Evolutionary conservation across 53 echinoderm and acorn worm species (phyloP).

Genomic region (Glandiceps talaboti): DNA sequence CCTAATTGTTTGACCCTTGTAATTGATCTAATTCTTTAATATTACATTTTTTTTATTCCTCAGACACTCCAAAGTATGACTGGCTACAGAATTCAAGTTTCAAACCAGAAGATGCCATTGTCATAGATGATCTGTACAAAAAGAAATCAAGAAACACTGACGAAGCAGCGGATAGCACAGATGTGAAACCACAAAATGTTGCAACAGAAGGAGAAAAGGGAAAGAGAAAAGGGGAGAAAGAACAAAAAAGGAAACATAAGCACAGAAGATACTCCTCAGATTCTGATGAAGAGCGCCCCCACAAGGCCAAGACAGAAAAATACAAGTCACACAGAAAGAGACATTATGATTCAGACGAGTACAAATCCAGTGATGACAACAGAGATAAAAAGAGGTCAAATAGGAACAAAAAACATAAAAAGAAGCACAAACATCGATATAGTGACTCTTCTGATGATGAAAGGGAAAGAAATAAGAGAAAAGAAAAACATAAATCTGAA

Average conservation of each 20-base stretch:
- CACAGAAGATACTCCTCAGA: neutral
- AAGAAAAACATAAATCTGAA: neutral
- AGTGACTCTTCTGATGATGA: neutral
- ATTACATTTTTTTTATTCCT: constrained; percentile 4
- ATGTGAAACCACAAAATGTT: neutral
- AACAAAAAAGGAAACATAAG: neutral
- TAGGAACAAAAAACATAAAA: neutral
- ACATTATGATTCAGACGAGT: neutral
- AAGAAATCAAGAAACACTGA: neutral
- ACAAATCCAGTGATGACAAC: neutral
- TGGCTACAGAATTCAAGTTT: constrained; percentile 44
- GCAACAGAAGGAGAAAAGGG: neutral
- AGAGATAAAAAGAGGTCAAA: neutral
- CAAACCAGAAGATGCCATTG: constrained; percentile 18
- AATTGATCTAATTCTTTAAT: too few relatives aligned
- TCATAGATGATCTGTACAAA: constrained; percentile 18
- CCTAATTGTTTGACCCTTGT: too few relatives aligned
- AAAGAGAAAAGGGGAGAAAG: neutral
- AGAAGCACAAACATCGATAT: neutral
- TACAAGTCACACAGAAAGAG: neutral
- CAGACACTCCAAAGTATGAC: constrained; percentile 6
- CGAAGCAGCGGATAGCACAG: neutral
- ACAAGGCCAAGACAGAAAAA: neutral
- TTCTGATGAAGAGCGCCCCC: neutral
- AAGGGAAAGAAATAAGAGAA: neutral